A percentile compares a stretch with the other conserved stretches of the same genome.
Conservation (phyloP, 2,888 invertebrate species). For the Onthophagus sagittarius region DNA sequence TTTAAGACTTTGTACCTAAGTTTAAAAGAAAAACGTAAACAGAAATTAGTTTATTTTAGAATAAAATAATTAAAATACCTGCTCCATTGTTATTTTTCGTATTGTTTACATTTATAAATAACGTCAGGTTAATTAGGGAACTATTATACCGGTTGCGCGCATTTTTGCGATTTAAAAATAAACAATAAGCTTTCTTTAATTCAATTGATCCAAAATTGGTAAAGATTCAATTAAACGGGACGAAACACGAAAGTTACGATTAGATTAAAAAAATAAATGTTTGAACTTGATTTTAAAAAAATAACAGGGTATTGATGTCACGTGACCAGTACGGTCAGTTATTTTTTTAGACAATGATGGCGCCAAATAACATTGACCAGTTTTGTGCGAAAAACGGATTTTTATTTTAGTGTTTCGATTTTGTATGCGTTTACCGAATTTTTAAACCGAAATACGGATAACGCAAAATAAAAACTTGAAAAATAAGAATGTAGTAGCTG, state of each 20-base stretch:
- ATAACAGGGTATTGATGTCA: constrained; percentile 46
- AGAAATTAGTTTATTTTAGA: neutral
- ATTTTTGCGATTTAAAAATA: too few species aligned
- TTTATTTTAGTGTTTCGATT: constrained; percentile 27
- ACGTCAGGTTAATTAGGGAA: neutral
- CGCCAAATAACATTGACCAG: constrained; percentile 53
- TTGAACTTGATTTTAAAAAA: constrained; percentile 30
- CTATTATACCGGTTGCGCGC: neutral
- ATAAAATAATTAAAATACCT: neutral
- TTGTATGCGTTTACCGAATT: constrained; percentile 16
- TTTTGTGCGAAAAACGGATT: constrained; percentile 44
- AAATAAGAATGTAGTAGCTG: constrained; percentile 3
- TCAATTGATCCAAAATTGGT: too few species aligned
- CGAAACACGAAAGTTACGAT: neutral
- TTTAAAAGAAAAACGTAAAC: neutral
- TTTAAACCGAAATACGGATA: neutral
- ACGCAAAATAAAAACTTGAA: constrained; percentile 9
- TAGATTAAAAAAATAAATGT: neutral
- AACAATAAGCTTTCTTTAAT: too few species aligned
- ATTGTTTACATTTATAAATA: constrained; percentile 2
- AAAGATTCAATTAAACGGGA: neutral
- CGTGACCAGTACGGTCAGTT: constrained; percentile 51
- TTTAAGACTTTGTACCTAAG: constrained; percentile 42
- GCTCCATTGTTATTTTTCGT: neutral
- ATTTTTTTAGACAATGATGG: constrained; percentile 56